phyloP scores from a whole-genome alignment of 2,113 vertebrate genomes.

The Phasianus colchicus region DNA sequence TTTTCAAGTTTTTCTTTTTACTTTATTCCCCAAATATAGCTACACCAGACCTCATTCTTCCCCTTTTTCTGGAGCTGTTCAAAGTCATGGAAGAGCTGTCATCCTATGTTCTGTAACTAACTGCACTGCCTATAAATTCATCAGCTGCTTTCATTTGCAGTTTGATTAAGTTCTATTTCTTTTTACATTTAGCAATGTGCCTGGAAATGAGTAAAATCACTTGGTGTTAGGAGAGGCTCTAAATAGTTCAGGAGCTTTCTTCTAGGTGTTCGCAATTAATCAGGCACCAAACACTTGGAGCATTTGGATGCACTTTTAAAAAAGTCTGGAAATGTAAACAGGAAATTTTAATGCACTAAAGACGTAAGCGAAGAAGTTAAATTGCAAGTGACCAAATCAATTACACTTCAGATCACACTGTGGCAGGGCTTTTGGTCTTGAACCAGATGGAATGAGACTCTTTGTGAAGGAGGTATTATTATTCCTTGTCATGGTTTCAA shows the following conservation, averaged over 20 bases:
- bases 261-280: slow-evolving; percentile 58
- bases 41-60: slow-evolving; percentile 32
- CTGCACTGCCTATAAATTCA: slow-evolving; percentile 20
- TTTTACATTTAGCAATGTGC: slow-evolving; percentile 17
- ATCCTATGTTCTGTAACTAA: slow-evolving; percentile 42
- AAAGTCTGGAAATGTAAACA: slow-evolving; percentile 60
- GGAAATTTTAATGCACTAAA: slow-evolving; percentile 40
- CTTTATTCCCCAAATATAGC: slow-evolving; percentile 45
- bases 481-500: slow-evolving; percentile 46
- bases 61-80: slow-evolving; percentile 37
- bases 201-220: slow-evolving; percentile 46
- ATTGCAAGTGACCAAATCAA: slow-evolving; percentile 11
- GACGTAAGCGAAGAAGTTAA: slow-evolving; percentile 10
- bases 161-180: not conserved
- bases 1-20: slow-evolving; percentile 42
- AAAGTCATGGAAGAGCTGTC: slow-evolving; percentile 35
- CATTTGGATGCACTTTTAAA: slow-evolving; percentile 56
- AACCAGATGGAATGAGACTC: slow-evolving; percentile 7
- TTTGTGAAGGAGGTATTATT: slow-evolving; percentile 17
- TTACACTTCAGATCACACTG: slow-evolving; percentile 31
- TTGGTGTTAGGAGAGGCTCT: slow-evolving; percentile 33
- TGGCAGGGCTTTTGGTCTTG: slow-evolving; percentile 3
- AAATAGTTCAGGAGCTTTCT: slow-evolving; percentile 21
- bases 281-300: slow-evolving; percentile 48
- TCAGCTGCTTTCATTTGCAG: slow-evolving; percentile 51